Percentiles rank a stretch among this genome's conserved stretches.
Evolutionary conservation across 1,140 invertebrate genomes (phyloP).

Genomic region (Leucophenga varia): DNA sequence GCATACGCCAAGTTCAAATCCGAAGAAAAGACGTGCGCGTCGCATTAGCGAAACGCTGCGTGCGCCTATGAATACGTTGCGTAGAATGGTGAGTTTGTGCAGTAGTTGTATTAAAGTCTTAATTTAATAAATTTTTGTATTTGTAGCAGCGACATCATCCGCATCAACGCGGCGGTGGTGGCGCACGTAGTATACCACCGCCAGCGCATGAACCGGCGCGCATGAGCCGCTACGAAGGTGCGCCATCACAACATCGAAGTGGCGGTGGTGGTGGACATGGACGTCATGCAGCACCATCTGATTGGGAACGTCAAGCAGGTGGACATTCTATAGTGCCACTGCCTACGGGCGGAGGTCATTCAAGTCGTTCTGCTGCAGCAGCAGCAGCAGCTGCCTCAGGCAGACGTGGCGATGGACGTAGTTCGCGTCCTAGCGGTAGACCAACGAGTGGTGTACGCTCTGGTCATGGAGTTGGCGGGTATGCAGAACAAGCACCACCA

Average conservation of each 20-base stretch:
- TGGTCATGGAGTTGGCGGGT: conserved; percentile 57
- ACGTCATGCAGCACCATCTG: conserved; percentile 36
- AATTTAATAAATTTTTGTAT: not conserved
- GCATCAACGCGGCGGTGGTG: conserved; percentile 54
- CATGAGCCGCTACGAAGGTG: conserved; percentile 13
- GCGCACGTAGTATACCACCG: conserved; percentile 61
- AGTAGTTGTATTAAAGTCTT: not conserved
- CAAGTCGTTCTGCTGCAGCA: conserved; percentile 35
- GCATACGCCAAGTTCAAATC: conserved; percentile 97
- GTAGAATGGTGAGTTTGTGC: conserved; percentile 62
- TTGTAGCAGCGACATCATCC: conserved; percentile 58
- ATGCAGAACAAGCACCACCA: conserved; percentile 27
- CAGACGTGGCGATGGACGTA: conserved; percentile 23
- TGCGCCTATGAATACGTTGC: conserved; percentile 83
- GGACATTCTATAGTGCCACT: conserved; percentile 43
- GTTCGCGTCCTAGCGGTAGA: conserved; percentile 15
- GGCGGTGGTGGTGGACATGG: conserved; percentile 11
- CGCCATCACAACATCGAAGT: conserved; percentile 1
- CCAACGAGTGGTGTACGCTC: conserved; percentile 41
- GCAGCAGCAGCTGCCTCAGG: conserved; percentile 13
- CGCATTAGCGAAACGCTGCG: conserved; percentile 84
- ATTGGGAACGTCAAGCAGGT: conserved; percentile 50
- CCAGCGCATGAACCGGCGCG: conserved; percentile 48
- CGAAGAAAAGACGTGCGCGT: conserved; percentile 84
- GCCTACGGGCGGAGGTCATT: conserved; percentile 37